phyloP scores from a whole-genome alignment of 2,888 invertebrate species.

The Phoronis australis region DNA sequence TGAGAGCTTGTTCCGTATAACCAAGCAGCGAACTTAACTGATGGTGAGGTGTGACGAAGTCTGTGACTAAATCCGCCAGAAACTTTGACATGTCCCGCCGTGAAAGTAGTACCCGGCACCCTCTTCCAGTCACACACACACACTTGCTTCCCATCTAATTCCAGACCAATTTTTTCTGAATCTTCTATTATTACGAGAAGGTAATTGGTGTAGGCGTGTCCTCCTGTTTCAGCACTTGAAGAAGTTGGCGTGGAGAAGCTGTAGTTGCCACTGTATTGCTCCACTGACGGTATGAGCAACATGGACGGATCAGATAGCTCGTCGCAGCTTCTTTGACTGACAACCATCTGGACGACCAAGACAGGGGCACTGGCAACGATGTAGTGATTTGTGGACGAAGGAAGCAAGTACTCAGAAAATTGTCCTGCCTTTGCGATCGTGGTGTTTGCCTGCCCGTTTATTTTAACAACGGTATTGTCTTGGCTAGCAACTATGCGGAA shows the following conservation, averaged over 20 bases:
- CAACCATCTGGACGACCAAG: slow-evolving; percentile 21
- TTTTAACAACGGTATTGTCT: neutral
- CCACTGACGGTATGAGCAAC: slow-evolving; percentile 25
- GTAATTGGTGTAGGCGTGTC: slow-evolving; percentile 14
- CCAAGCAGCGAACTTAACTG: slow-evolving; percentile 24
- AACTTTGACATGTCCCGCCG: slow-evolving; percentile 13
- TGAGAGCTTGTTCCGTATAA: slow-evolving; percentile 20
- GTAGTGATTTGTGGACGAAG: too few relatives aligned
- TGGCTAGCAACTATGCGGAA: slow-evolving; percentile 6
- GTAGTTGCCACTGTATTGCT: slow-evolving; percentile 27
- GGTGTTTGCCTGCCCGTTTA: too few relatives aligned
- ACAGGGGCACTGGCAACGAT: slow-evolving; percentile 15
- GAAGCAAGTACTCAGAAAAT: too few relatives aligned
- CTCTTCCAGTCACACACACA: slow-evolving; percentile 3
- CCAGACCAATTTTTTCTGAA: slow-evolving; percentile 14
- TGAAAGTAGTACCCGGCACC: slow-evolving; percentile 12
- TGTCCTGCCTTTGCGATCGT: too few relatives aligned
- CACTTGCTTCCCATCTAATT: slow-evolving; percentile 13
- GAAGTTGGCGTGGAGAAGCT: slow-evolving; percentile 25
- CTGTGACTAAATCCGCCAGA: slow-evolving; percentile 19
- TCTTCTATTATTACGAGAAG: slow-evolving; percentile 21
- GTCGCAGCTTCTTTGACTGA: slow-evolving; percentile 19
- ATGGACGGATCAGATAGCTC: slow-evolving; percentile 30
- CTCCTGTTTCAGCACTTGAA: slow-evolving; percentile 6
- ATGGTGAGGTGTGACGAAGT: slow-evolving; percentile 19